phyloP scores from a whole-genome alignment of 2,888 invertebrate genomes.

The Deilephila elpenor region DNA sequence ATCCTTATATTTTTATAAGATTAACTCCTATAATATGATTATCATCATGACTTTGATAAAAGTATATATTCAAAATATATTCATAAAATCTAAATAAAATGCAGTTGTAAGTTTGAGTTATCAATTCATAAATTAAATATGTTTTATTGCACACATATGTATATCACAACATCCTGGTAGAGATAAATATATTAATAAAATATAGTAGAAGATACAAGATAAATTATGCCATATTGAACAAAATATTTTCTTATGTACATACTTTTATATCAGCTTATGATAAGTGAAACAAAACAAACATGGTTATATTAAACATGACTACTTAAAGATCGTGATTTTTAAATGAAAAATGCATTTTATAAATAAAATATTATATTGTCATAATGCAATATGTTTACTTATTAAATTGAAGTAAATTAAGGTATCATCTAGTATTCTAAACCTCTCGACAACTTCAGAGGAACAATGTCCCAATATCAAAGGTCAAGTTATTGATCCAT shows the following conservation, averaged over 20 bases:
- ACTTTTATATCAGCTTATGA: constrained; percentile 24
- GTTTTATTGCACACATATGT: background rate
- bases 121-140: background rate
- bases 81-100: background rate
- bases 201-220: background rate
- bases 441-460: background rate
- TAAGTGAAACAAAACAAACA: constrained; percentile 20
- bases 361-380: too few relatives aligned
- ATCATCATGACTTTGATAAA: too few relatives aligned
- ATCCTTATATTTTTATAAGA: too few relatives aligned
- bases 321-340: background rate
- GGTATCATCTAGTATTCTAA: too few relatives aligned
- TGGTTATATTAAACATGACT: background rate
- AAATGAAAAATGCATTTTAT: too few relatives aligned
- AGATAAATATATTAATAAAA: background rate
- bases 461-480: constrained; percentile 35
- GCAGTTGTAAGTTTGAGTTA: background rate
- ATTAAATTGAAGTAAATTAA: too few relatives aligned
- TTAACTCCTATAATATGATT: too few relatives aligned
- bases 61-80: too few relatives aligned
- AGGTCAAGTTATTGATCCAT: constrained; percentile 50
- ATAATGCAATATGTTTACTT: too few relatives aligned
- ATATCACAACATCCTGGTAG: background rate
- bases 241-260: background rate
- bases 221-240: background rate